Evolutionary conservation across 2,888 invertebrate species (phyloP).

Genomic region (Noctua fimbriata): DNA sequence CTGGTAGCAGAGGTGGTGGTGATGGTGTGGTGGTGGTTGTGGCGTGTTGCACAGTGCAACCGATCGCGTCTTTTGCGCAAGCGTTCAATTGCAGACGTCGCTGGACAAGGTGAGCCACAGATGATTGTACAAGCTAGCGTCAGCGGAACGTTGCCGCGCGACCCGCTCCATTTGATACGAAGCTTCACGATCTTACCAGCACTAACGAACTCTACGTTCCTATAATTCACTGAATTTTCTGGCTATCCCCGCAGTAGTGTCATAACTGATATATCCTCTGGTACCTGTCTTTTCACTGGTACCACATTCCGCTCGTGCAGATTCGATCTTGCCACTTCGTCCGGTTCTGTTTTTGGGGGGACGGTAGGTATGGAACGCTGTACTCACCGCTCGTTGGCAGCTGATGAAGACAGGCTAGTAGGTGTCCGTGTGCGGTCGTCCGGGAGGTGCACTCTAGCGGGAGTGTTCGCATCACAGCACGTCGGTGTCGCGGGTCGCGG

Average conservation of each 20-base stretch:
- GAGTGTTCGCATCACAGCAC: slow-evolving; percentile 44
- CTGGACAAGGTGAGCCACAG: not conserved
- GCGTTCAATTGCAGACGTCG: not conserved
- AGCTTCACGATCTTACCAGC: not conserved
- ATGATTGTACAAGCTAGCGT: not conserved
- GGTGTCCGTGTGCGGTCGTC: slow-evolving; percentile 14
- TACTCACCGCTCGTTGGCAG: slow-evolving; percentile 41
- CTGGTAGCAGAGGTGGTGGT: not conserved
- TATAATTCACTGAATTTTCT: not conserved
- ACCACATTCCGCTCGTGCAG: not conserved
- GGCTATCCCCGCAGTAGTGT: not conserved
- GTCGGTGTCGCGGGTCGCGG: slow-evolving; percentile 42
- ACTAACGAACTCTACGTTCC: not conserved
- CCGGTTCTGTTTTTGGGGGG: not conserved
- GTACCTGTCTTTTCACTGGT: not conserved
- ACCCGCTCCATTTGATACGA: not conserved
- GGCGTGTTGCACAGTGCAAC: not conserved
- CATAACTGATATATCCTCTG: not conserved
- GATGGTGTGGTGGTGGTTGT: not conserved
- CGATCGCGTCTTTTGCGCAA: not conserved
- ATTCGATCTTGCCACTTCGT: not conserved
- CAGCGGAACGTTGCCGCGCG: not conserved
- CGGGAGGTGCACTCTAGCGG: slow-evolving; percentile 2
- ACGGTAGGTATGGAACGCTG: slow-evolving; percentile 5
- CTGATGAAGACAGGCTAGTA: not conserved